Conservation (phyloP, 2,113 vertebrate genomes). For the Oncorhynchus mykiss region DNA sequence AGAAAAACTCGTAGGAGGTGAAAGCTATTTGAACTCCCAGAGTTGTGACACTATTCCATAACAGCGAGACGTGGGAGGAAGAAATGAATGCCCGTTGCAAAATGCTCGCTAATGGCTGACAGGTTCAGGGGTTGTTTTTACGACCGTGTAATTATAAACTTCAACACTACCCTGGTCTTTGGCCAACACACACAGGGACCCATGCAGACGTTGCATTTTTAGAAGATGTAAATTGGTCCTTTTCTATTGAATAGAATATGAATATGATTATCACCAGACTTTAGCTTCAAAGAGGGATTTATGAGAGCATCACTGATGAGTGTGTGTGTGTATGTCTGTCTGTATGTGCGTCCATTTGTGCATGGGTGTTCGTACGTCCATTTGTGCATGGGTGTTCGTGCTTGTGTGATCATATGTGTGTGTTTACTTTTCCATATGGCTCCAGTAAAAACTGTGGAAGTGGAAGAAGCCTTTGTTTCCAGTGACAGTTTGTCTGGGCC, state of each 20-base stretch:
- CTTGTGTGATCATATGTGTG: too few species aligned
- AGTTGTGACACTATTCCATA: not conserved
- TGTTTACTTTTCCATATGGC: not conserved
- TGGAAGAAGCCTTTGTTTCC: not conserved
- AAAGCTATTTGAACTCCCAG: not conserved
- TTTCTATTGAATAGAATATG: constrained; percentile 1
- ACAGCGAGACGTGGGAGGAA: constrained; percentile 1
- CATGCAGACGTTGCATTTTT: not conserved
- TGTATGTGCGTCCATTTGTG: too few species aligned
- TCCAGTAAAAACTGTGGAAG: not conserved
- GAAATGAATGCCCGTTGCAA: constrained; percentile 3
- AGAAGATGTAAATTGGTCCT: constrained; percentile 6
- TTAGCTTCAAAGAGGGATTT: not conserved
- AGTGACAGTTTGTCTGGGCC: not conserved
- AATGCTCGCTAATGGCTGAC: constrained; percentile 11
- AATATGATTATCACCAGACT: not conserved
- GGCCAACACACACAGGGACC: not conserved
- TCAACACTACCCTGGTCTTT: too few species aligned
- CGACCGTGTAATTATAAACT: too few species aligned
- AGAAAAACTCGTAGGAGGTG: not conserved
- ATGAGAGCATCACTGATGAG: not conserved
- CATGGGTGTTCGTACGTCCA: too few species aligned
- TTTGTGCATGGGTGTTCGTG: too few species aligned
- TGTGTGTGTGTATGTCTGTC: too few species aligned
- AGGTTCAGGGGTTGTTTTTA: constrained; percentile 15